These are phyloP conservation scores for Gryllus bimaculatus DNA, from an alignment of 1,140 invertebrate species.

Conservation along the genomic window DNA sequence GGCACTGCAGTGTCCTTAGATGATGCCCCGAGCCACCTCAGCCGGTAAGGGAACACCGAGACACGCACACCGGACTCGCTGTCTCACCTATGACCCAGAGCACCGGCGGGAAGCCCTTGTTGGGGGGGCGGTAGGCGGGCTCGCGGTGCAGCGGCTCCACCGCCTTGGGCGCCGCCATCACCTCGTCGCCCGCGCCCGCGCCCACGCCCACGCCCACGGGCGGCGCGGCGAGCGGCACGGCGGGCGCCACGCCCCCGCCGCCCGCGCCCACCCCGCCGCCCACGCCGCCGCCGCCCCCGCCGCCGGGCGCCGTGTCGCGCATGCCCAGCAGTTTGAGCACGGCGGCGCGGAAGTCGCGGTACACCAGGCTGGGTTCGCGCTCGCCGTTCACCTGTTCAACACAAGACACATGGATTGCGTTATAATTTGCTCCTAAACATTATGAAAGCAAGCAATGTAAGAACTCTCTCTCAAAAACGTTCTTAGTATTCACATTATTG, in stretches of 20 bases:
- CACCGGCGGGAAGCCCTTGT: constrained; percentile 34
- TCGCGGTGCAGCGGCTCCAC: constrained; percentile 29
- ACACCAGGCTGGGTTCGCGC: constrained; percentile 69
- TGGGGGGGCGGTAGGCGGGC: constrained; percentile 22
- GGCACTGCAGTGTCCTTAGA: too few species aligned
- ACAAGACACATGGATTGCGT: too few species aligned
- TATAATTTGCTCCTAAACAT: too few species aligned
- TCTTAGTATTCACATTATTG: too few species aligned
- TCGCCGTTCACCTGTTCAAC: constrained; percentile 74
- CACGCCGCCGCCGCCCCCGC: not conserved
- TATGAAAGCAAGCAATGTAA: too few species aligned
- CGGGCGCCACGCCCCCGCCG: constrained; percentile 22
- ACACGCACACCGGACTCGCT: too few species aligned
- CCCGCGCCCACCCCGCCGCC: not conserved
- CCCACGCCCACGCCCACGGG: constrained; percentile 21
- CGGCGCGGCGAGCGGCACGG: constrained; percentile 34
- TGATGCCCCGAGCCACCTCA: too few species aligned
- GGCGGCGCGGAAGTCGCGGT: constrained; percentile 63
- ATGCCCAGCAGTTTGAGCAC: constrained; percentile 60
- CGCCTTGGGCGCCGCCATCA: constrained; percentile 31
- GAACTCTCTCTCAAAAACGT: too few species aligned
- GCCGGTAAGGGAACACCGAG: too few species aligned
- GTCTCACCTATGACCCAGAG: constrained; percentile 64
- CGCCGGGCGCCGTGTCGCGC: constrained; percentile 32
- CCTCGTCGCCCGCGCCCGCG: constrained; percentile 29